Base-by-base conservation (phyloP, 2,113 vertebrate genomes). In the Megalops atlanticus region DNA sequence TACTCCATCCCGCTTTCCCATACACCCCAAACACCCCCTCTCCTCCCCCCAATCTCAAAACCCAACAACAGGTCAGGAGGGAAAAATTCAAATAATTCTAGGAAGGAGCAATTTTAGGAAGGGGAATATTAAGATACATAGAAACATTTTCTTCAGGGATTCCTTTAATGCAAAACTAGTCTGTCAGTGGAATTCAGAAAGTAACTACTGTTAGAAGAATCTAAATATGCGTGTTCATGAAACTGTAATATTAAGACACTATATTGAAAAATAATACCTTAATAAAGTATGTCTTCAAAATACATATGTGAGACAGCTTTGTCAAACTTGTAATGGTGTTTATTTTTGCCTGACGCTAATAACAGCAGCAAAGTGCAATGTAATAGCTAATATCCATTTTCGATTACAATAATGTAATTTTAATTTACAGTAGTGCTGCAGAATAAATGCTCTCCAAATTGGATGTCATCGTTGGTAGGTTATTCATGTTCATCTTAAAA, bases 401-500 rank as follows among this genome's bases (percentile, higher is more conserved):
- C 85, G 85, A 87, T 92, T 86, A 76, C 84, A 89, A 84, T 83
- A 76, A 83, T 39, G 88, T 91, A 85, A 90, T 88, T 91, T 88
- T 70, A 58, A 83, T 90, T 88, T 80, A 80, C 87, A 84, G 87
- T 84, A 86, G 89, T 80, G 78, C 81, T 83, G 76, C 54, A 81
- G 85, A 89, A 87, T 86, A 87, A 77, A 86, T 78, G 81, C 82
- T 83, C 49, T 38, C 84, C 84, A 89, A 89, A 93, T 87, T 64
- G 81, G 79, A 85, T 89, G 89, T 88, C 88, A 86, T 86, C 80
- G 79, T 84, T 52, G 86, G 84, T 76, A 85, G 85, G 85, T 89
- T 88, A 89, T 89, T 92, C 85, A 79, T 92, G 92, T 89, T 88
- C 85, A 84, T 86, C 85, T 89, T 88, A 86, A 86, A n/a, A 86